Conservation (phyloP, 2,113 vertebrate species). For the Eulemur macaco region DNA sequence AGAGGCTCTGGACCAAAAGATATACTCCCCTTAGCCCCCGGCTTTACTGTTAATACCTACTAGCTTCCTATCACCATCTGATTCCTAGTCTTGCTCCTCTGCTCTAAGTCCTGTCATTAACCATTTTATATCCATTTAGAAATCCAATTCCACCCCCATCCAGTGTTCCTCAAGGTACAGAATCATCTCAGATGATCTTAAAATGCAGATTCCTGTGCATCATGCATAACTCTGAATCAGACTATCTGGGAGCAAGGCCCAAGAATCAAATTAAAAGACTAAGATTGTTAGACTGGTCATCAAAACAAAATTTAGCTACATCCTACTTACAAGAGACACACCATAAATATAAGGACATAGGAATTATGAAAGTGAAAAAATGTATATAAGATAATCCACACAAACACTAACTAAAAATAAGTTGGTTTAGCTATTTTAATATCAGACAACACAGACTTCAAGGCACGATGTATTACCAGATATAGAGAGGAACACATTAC, state of each 20-base stretch:
- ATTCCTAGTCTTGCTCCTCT: not conserved
- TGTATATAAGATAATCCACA: not conserved
- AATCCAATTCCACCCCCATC: not conserved
- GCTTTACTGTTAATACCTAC: not conserved
- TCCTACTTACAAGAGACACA: not conserved
- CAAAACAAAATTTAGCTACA: not conserved
- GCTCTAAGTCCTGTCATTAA: not conserved
- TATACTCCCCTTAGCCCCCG: not conserved
- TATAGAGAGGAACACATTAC: not conserved
- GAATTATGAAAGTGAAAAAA: not conserved
- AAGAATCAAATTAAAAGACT: conserved; percentile 15
- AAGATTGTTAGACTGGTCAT: not conserved
- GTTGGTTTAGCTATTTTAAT: conserved; percentile 28
- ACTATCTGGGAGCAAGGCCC: not conserved
- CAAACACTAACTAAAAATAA: conserved; percentile 6
- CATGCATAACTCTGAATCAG: not conserved
- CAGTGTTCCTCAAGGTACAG: not conserved
- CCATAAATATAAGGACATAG: not conserved
- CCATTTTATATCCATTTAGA: not conserved
- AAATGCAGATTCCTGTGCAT: not conserved
- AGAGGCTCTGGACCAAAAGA: not conserved
- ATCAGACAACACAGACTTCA: conserved; percentile 18
- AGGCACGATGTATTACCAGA: not conserved
- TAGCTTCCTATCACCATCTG: not conserved
- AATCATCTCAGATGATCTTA: not conserved